Conservation (phyloP, 2,797 vertebrate genomes). For the Cyprinodon diabolis region DNA sequence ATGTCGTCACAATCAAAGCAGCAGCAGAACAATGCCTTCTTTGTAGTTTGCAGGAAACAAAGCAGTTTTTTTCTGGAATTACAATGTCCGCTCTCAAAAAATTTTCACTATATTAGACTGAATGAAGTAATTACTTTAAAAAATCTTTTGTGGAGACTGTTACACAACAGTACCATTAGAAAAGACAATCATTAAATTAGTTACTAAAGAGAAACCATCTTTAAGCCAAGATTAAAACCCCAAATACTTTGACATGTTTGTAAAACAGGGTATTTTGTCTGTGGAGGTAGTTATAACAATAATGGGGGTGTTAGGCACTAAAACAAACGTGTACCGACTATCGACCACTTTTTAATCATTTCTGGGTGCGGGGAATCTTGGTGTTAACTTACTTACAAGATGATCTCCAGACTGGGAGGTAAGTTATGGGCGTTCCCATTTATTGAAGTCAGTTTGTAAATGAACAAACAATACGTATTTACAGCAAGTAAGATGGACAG, state of each 20-base stretch:
- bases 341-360: too few species aligned
- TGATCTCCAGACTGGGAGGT: too few species aligned
- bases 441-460: too few species aligned
- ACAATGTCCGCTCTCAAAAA: constrained; percentile 22
- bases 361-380: too few species aligned
- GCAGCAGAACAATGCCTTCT: constrained; percentile 58
- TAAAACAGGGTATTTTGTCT: too few species aligned
- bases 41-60: constrained; percentile 44
- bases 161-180: not conserved
- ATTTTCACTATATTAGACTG: constrained; percentile 2
- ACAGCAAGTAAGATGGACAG: too few species aligned
- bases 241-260: not conserved
- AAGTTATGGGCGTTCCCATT: too few species aligned
- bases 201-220: not conserved
- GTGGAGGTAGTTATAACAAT: too few species aligned
- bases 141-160: constrained; percentile 12
- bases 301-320: not conserved
- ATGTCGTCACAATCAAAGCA: constrained; percentile 44
- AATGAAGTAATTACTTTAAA: not conserved
- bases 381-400: too few species aligned
- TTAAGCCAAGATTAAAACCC: not conserved
- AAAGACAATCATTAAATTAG: constrained; percentile 10
- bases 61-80: constrained; percentile 25
- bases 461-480: too few species aligned
- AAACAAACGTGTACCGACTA: not conserved